These are phyloP conservation scores for Pegoplata infirma DNA, from an alignment of 2,888 invertebrate species.

Conservation along the genomic window DNA sequence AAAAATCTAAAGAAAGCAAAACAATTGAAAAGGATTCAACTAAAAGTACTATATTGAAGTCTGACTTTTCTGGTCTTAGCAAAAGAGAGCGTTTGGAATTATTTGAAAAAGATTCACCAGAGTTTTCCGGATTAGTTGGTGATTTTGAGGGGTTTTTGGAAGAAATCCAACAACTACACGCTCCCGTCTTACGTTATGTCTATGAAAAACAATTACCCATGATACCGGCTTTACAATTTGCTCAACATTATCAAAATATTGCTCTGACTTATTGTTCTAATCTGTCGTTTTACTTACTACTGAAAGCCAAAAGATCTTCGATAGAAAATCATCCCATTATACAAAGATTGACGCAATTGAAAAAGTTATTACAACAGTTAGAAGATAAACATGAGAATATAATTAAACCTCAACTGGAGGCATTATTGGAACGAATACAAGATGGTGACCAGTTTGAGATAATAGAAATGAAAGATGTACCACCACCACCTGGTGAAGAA, in stretches of 20 bases:
- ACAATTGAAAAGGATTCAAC: background rate
- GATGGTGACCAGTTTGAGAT: slow-evolving; percentile 74
- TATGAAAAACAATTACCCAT: slow-evolving; percentile 82
- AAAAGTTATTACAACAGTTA: slow-evolving; percentile 86
- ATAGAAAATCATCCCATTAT: slow-evolving; percentile 93
- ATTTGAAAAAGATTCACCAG: slow-evolving; percentile 91
- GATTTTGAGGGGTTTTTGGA: slow-evolving; percentile 87
- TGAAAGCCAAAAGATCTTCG: slow-evolving; percentile 87
- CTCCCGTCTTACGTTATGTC: slow-evolving; percentile 84
- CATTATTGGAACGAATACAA: slow-evolving; percentile 80
- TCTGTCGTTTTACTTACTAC: slow-evolving; percentile 89
- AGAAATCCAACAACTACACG: slow-evolving; percentile 83
- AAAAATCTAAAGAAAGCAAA: slow-evolving; percentile 74
- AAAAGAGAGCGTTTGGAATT: slow-evolving; percentile 87
- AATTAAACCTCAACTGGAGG: slow-evolving; percentile 84
- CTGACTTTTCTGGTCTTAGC: slow-evolving; percentile 87
- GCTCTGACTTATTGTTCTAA: slow-evolving; percentile 91
- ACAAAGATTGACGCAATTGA: slow-evolving; percentile 89
- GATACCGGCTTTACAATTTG: slow-evolving; percentile 84
- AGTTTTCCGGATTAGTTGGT: slow-evolving; percentile 86
- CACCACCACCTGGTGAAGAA: slow-evolving; percentile 50
- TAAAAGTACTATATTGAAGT: slow-evolving; percentile 80
- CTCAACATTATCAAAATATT: slow-evolving; percentile 84
- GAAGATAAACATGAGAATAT: slow-evolving; percentile 84
- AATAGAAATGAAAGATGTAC: slow-evolving; percentile 60